Evolutionary conservation across 2,888 invertebrate species (phyloP), one percentile per base, ranked within the genome.

Genomic region (Panzeria rudis): DNA sequence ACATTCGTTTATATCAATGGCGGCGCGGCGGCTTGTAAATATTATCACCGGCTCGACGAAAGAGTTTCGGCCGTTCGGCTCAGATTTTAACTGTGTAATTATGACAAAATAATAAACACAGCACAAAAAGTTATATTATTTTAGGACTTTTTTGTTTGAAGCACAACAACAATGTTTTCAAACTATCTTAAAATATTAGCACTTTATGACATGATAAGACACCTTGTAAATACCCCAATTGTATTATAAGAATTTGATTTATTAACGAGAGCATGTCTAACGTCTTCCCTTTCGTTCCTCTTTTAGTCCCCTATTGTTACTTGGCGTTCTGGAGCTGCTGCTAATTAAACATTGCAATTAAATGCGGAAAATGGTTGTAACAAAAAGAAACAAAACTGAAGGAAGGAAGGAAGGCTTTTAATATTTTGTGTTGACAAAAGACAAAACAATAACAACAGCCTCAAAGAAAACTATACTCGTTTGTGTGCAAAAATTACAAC

Each of bases 321-420:
- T 35, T 85, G 85, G 85, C 85, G 85, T 38, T 61, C 78, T 71
- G 85, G 82, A 66, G 78, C 85, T 59, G 52, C 85, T 71, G 75
- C 69, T 20, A 86, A 83, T 66, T 86, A 52, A 29, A 72, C 41
- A 83, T 23, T 20, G 23, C 35, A 78, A 56, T 41, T 47, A 44
- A 71, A 62, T 38, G 32, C 20, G 62, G 72, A 61, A 80, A 77
- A 83, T 76, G 83, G 83, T 83, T 83, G 83, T 86, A 80, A 72
- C 25, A 71, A 29, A 76, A 56, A 66, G 11, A 41, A 77, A 66
- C 23, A 62, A 54, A 71, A 62, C 73, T 68, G 59, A 69, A 73
- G 64, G 54, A 8, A 11, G 64, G 54, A 8, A 11, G 5, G 23
- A 17, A 32, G 2, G 32, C 54, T 29, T 59, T 73, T 44, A 59